Conservation (phyloP, 2,113 vertebrate genomes). For the Pachycephala philippinensis region DNA sequence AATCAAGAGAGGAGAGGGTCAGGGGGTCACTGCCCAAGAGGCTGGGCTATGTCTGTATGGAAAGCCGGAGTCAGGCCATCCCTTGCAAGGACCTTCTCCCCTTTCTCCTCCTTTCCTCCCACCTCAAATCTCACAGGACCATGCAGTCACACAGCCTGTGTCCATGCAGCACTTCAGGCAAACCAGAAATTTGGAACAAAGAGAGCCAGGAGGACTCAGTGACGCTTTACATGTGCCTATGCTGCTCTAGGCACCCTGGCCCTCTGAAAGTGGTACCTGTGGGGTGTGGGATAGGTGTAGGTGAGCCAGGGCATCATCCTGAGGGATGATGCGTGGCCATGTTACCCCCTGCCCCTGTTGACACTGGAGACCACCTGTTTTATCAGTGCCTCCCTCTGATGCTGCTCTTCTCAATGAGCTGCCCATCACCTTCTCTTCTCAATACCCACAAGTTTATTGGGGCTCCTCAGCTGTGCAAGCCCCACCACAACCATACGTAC, state of each 20-base stretch:
- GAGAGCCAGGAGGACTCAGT: background rate
- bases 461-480: background rate
- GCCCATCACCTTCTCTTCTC: background rate
- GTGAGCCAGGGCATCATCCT: background rate
- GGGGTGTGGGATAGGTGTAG: background rate
- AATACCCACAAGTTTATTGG: background rate
- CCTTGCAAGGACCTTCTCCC: background rate
- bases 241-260: background rate
- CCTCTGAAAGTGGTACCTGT: background rate
- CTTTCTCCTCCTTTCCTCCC: background rate
- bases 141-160: fast-evolving
- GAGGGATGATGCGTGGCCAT: fast-evolving
- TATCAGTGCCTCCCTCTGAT: background rate
- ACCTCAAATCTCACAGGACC: background rate
- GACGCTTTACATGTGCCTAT: background rate
- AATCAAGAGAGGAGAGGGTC: background rate
- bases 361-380: background rate
- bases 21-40: background rate
- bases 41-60: background rate
- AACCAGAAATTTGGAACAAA: background rate
- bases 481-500: fast-evolving
- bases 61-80: background rate
- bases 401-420: background rate
- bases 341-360: background rate
- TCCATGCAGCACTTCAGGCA: background rate